Evolutionary conservation across 2,888 invertebrate species (phyloP).

Genomic region (Cristatella mucedo): DNA sequence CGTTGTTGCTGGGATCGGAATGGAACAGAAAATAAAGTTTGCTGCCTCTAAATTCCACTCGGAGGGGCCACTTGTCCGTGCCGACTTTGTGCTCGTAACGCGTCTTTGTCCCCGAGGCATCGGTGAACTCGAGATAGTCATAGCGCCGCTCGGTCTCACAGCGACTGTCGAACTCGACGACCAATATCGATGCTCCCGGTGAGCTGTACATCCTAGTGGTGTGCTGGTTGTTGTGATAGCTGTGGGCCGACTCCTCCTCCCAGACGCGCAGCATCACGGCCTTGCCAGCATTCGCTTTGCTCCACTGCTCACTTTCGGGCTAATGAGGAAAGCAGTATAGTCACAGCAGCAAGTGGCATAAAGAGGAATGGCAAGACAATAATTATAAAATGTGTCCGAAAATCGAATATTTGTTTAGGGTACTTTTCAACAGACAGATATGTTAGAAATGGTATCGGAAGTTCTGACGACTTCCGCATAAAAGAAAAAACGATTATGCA

Average conservation of each 20-base stretch:
- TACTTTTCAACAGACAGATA: too few relatives aligned
- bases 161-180: conserved; percentile 31
- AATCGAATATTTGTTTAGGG: too few relatives aligned
- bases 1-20: conserved; percentile 34
- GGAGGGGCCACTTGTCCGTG: conserved; percentile 28
- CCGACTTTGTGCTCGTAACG: conserved; percentile 33
- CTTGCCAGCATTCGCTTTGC: conserved; percentile 16
- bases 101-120: conserved; percentile 21
- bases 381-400: too few relatives aligned
- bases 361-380: too few relatives aligned
- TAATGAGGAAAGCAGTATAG: too few relatives aligned
- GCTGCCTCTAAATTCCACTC: conserved; percentile 6
- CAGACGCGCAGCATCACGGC: conserved; percentile 30
- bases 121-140: conserved; percentile 26
- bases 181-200: conserved; percentile 31
- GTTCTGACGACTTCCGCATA: too few relatives aligned
- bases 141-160: conserved; percentile 36
- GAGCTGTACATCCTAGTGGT: conserved; percentile 28
- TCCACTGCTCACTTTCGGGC: conserved; percentile 22
- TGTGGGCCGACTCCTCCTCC: conserved; percentile 33
- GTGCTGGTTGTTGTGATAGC: conserved; percentile 32
- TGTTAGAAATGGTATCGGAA: too few relatives aligned
- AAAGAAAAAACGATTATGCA: too few relatives aligned
- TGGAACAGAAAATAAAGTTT: conserved; percentile 31
- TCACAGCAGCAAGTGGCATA: too few relatives aligned